Conservation (phyloP, 2,888 invertebrate species). For the Thymelicus sylvestris region DNA sequence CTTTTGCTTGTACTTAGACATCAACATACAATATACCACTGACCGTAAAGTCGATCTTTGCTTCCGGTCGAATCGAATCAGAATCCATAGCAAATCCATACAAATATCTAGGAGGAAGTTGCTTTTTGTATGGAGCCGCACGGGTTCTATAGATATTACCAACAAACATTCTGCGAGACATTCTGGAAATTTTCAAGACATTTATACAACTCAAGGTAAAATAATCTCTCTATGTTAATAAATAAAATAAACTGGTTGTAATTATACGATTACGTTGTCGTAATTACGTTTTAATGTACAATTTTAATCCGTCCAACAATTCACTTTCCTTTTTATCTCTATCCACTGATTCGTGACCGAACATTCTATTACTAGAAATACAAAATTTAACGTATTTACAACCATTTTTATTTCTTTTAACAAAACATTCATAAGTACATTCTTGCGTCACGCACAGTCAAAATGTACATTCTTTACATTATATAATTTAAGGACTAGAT, state of each 20-base stretch:
- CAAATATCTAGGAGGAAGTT: conserved; percentile 83
- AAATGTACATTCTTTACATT: conserved; percentile 78
- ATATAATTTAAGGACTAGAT: conserved; percentile 77
- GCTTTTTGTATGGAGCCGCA: conserved; percentile 76
- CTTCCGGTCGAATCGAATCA: conserved; percentile 51
- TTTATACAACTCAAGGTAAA: conserved; percentile 44
- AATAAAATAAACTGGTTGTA: conserved; percentile 58
- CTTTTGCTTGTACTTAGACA: conserved; percentile 45
- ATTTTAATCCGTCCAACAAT: conserved; percentile 59
- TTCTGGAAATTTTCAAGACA: conserved; percentile 51
- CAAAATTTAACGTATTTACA: conserved; percentile 86
- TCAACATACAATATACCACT: conserved; percentile 39
- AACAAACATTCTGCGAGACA: background rate
- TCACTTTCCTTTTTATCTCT: conserved; percentile 61
- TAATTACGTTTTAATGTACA: conserved; percentile 58
- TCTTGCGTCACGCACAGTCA: conserved; percentile 75
- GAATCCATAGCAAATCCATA: conserved; percentile 78
- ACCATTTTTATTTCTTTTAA: conserved; percentile 79
- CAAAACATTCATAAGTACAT: conserved; percentile 82
- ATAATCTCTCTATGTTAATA: conserved; percentile 43
- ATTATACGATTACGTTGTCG: conserved; percentile 53
- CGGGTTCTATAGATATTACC: conserved; percentile 62
- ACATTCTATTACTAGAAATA: conserved; percentile 83
- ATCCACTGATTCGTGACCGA: conserved; percentile 73
- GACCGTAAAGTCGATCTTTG: conserved; percentile 43